A percentile compares a stretch with the other conserved stretches of the same genome.
phyloP scores from a whole-genome alignment of 2,113 vertebrate genomes.

The Hyla sarda region DNA sequence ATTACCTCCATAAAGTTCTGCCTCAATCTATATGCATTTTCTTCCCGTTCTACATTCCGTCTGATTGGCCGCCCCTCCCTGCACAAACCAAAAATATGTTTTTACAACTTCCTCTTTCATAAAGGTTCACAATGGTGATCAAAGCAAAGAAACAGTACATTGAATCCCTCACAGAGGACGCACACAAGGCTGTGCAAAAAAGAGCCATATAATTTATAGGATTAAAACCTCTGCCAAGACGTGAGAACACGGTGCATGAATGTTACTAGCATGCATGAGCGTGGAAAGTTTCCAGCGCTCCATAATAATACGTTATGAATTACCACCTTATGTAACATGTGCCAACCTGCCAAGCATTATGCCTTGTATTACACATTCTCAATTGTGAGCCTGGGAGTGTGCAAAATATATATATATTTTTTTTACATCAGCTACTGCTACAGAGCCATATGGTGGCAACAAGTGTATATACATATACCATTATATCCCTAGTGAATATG shows the following conservation, averaged over 20 bases:
- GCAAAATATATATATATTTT: constrained; percentile 36
- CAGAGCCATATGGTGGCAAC: background rate
- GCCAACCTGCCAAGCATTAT: constrained; percentile 51
- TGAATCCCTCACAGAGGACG: constrained; percentile 35
- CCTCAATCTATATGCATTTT: background rate
- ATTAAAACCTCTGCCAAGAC: constrained; percentile 46
- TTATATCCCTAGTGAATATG: background rate
- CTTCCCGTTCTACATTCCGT: background rate
- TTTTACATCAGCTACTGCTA: constrained; percentile 4
- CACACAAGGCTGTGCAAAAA: constrained; percentile 19
- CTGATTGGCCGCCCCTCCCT: constrained; percentile 9
- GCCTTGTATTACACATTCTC: constrained; percentile 40
- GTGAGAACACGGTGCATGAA: constrained; percentile 23
- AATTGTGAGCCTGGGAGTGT: constrained; percentile 7
- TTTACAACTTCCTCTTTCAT: constrained; percentile 45
- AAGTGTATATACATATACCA: constrained; percentile 19
- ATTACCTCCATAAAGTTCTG: constrained; percentile 10
- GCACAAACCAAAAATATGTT: constrained; percentile 41
- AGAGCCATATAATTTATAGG: constrained; percentile 54
- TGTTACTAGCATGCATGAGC: constrained; percentile 39
- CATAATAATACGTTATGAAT: constrained; percentile 57
- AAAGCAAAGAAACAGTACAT: constrained; percentile 50
- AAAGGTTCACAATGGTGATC: constrained; percentile 25
- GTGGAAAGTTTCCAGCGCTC: constrained; percentile 53
- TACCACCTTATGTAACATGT: constrained; percentile 54